Evolutionary conservation across 1,140 invertebrate genomes (phyloP).

Genomic region (Drosophila mauritiana): DNA sequence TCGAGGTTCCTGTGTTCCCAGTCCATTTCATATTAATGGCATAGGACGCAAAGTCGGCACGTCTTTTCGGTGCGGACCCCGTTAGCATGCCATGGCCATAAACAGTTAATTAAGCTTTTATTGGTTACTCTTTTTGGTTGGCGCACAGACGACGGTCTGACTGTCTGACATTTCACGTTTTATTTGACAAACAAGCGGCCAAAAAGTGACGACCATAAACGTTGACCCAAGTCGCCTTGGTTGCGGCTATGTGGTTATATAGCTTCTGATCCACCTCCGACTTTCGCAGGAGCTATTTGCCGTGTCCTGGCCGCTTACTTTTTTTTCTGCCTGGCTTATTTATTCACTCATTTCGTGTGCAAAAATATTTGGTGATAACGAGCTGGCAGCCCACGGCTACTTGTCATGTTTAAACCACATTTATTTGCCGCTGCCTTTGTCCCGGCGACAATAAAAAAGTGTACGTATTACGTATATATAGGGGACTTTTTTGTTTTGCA

Average conservation of each 20-base stretch:
- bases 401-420: conserved; percentile 82
- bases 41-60: conserved; percentile 36
- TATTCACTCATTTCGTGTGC: conserved; percentile 80
- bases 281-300: conserved; percentile 32
- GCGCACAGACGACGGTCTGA: conserved; percentile 10
- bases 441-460: conserved; percentile 63
- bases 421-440: conserved; percentile 59
- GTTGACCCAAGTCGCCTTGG: conserved; percentile 36
- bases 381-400: conserved; percentile 68
- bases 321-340: conserved; percentile 58
- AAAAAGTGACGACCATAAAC: conserved; percentile 80
- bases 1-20: background rate
- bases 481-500: conserved; percentile 30
- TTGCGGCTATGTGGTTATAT: conserved; percentile 3
- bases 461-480: conserved; percentile 27
- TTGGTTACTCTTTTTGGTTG: conserved; percentile 77
- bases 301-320: conserved; percentile 16
- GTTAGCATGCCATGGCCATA: conserved; percentile 80
- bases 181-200: conserved; percentile 76
- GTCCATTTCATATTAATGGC: conserved; percentile 63
- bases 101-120: conserved; percentile 84
- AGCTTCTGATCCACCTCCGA: conserved; percentile 17
- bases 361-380: conserved; percentile 83
- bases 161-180: conserved; percentile 75
- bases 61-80: conserved; percentile 38